These are phyloP conservation scores for Cerastis leucographa DNA, from an alignment of 2,888 invertebrate species.

Conservation along the genomic window DNA sequence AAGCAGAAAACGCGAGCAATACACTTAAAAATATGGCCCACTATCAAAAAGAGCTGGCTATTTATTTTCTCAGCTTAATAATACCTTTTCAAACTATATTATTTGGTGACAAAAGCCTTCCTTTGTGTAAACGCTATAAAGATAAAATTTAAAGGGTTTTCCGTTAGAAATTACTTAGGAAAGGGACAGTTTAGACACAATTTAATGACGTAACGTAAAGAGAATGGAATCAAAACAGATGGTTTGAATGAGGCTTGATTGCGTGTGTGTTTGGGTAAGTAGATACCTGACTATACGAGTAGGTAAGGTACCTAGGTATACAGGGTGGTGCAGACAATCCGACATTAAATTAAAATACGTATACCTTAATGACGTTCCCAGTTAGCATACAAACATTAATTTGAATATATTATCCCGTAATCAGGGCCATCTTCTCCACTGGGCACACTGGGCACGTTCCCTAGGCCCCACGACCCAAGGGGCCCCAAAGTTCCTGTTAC, in stretches of 20 bases:
- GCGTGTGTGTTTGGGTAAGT: slow-evolving; percentile 7
- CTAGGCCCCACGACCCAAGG: too few species aligned
- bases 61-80: slow-evolving; percentile 65
- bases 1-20: slow-evolving; percentile 9
- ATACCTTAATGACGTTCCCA: too few species aligned
- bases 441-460: too few species aligned
- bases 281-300: background rate
- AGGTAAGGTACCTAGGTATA: background rate
- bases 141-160: slow-evolving; percentile 71
- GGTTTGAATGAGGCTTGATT: slow-evolving; percentile 37
- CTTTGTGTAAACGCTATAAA: slow-evolving; percentile 71
- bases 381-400: too few species aligned
- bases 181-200: slow-evolving; percentile 62
- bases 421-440: too few species aligned
- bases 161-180: slow-evolving; percentile 66
- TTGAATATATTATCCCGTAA: too few species aligned
- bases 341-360: too few species aligned
- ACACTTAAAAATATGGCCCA: slow-evolving; percentile 51
- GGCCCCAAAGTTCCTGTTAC: too few species aligned
- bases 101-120: slow-evolving; percentile 63
- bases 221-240: slow-evolving; percentile 38
- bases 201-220: slow-evolving; percentile 61
- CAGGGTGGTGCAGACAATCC: too few species aligned
- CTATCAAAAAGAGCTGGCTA: slow-evolving; percentile 60
- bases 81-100: slow-evolving; percentile 57